Percentiles rank a stretch among this genome's conserved stretches.
Conservation (phyloP, 1,140 invertebrate genomes). For the Nymphalis io region DNA sequence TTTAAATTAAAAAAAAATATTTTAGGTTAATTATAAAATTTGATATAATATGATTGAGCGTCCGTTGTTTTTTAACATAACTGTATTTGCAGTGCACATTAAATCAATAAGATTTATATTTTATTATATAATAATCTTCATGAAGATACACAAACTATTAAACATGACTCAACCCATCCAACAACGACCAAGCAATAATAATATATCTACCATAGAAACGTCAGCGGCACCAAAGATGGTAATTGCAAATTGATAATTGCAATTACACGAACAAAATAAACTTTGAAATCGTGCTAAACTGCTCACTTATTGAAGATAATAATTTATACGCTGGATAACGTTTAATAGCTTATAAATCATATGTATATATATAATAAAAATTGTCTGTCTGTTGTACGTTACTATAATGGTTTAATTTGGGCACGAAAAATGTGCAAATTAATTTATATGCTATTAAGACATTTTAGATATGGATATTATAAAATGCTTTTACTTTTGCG, state of each 20-base stretch:
- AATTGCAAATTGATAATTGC: conserved; percentile 63
- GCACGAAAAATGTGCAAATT: no score
- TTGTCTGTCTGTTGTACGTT: no score
- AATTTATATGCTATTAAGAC: no score
- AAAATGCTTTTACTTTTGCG: no score
- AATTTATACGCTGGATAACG: conserved; percentile 65
- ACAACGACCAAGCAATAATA: conserved; percentile 1
- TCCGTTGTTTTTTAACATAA: no score
- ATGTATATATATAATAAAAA: neutral
- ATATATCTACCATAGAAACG: conserved; percentile 25
- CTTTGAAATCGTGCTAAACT: conserved; percentile 50
- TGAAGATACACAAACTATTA: neutral
- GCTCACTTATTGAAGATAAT: conserved; percentile 44
- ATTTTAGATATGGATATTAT: no score
- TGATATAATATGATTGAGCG: no score
- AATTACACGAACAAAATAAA: conserved; percentile 52
- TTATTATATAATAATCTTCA: neutral
- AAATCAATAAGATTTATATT: neutral
- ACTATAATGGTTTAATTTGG: no score
- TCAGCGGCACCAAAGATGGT: conserved; percentile 43
- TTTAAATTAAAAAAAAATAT: no score
- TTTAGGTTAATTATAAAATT: no score
- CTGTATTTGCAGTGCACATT: neutral
- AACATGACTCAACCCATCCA: conserved; percentile 7
- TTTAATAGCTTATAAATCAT: conserved; percentile 45